Evolutionary conservation across 2,888 invertebrate species (phyloP), one percentile per base, ranked within the genome.

Genomic region (Lasioglossum figueresi): DNA sequence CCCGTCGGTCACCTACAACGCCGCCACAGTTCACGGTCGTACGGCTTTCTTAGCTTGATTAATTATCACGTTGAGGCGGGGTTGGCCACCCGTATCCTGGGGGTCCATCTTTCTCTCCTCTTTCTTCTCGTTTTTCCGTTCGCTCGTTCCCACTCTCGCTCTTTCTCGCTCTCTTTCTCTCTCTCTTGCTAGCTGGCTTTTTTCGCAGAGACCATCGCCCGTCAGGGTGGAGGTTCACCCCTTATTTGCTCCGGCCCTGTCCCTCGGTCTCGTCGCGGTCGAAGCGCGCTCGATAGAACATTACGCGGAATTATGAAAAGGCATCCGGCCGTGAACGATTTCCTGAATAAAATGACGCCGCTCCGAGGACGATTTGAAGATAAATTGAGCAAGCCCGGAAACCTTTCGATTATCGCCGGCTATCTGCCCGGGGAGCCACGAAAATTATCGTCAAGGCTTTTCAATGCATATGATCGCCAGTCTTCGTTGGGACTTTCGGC

Each of bases 41-140:
- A 87, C 88, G 89, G 86, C 91, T 93, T 94, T 93, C 94, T 93
- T 93, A 93, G 92, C 91, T 91, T 92, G 92, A 94, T 94, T 93
- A 94, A 94, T 94, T 93, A 94, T 92, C 91, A 89, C 88, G 76
- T 78, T 79, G 82, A 84, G 84, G 84, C 85, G 83, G 70, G 70
- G 83, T 87, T 31, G 27, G 34, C 19, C 68, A 85, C 87, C 83
- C 82, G 87, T 84, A 85, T 85, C 83, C 68, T 82, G 72, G 74
- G 84, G 78, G 75, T 76, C 76, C 80, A 66, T 70, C 83, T 66
- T 83, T 80, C 73, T 83, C 73, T 75, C 45, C n/a, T 68, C 45
- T 27, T 10, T 74, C 78, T 70, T 66, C 63, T 63, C 8, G 31
- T 63, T 34, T 63, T 31, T 31, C 63, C 8, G 1, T 56, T 37